A percentile compares a stretch with the other conserved stretches of the same genome.
These are phyloP conservation scores for Drosophila rubida DNA, from an alignment of 2,888 invertebrate species.

Conservation along the genomic window DNA sequence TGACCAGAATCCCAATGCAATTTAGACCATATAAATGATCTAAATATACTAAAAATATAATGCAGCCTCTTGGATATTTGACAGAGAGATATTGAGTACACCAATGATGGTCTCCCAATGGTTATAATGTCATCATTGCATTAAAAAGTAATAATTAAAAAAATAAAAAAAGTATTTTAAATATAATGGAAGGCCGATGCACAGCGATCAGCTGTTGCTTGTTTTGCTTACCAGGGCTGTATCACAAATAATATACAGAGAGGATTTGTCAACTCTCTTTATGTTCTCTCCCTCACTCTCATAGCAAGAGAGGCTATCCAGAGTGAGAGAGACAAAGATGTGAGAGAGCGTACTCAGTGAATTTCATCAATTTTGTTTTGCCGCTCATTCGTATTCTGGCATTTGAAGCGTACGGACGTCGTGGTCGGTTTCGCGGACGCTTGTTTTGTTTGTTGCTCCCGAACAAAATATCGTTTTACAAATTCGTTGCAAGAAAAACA, in stretches of 20 bases:
- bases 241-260: slow-evolving; percentile 10
- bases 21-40: neutral
- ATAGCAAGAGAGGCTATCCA: neutral
- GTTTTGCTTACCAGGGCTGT: neutral
- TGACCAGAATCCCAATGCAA: neutral
- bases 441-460: slow-evolving; percentile 60
- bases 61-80: neutral
- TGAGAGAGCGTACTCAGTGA: slow-evolving; percentile 5
- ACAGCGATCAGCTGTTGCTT: slow-evolving; percentile 1
- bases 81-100: neutral
- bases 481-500: slow-evolving; percentile 30
- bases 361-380: slow-evolving; percentile 51
- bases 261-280: neutral
- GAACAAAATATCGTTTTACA: slow-evolving; percentile 59
- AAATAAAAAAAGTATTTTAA: neutral
- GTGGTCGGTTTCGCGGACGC: slow-evolving; percentile 50
- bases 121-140: neutral
- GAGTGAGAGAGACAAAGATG: neutral
- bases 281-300: neutral
- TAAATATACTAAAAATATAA: neutral
- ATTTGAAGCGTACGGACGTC: slow-evolving; percentile 53
- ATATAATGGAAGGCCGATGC: neutral
- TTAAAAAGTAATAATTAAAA: neutral
- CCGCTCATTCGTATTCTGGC: slow-evolving; percentile 53
- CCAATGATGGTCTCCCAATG: neutral